Evolutionary conservation across 2,888 invertebrate species (phyloP), one percentile per base, ranked within the genome.

Genomic region (Coenonympha arcania): DNA sequence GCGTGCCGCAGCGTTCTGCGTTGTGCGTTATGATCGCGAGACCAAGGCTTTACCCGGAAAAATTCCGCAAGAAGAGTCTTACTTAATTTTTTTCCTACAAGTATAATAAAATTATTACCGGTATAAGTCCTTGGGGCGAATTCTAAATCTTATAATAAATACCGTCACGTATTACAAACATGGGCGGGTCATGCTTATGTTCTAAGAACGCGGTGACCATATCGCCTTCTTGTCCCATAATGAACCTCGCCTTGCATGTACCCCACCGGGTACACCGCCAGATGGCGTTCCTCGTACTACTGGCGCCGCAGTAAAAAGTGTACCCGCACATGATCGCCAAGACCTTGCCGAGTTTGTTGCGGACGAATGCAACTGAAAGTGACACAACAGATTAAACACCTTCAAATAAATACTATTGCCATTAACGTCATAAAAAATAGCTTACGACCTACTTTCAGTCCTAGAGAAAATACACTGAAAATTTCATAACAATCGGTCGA

Each of bases 261-360:
- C 56, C 60, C 56, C 64, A 58, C 11, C 56, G 48, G 0, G 62
- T 63, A 39, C 68, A 69, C 0, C 59, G 42, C 69, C 69, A 69
- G 4, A 58, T 61, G 1, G 52, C 53, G 0, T 61, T 65, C 13
- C 15, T 57, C 2, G 48, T 22, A 4, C 54, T 54, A 0, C 58
- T 46, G 0, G 53, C 51, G 1, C 56, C 56, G 4, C 63, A 62
- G 52, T 64, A 66, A 53, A 61, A 72, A 0, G 68, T 65, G 44
- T 64, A 64, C 0, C 64, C 65, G 9, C 60, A 51, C 11, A 66
- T 37, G 1, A 71, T 48, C 0, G 66, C 62, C 13, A 71, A 19
- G 15, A 60, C 56, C 37, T 66, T 69, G 2, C 71, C 71, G 3
- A 44, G 39, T 18, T 26, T 22, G 26, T 62, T 66, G 15, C 22